A percentile compares a stretch with the other conserved stretches of the same genome.
Evolutionary conservation across 2,113 vertebrate species (phyloP).

Genomic region (Catagonus wagneri): DNA sequence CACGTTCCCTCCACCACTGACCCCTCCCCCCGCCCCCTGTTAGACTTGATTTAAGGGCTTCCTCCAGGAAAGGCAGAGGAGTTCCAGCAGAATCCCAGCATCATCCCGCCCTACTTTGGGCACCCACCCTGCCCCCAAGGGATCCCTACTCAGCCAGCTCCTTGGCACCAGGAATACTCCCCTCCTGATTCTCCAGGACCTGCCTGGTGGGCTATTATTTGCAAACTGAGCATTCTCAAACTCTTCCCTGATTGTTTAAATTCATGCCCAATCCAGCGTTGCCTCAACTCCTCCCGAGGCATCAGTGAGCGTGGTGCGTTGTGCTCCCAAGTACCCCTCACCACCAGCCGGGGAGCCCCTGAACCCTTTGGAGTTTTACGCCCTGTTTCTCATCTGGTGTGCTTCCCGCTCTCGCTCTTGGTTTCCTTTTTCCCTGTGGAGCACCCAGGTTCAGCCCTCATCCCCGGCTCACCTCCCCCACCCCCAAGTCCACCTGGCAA

Average conservation of each 20-base stretch:
- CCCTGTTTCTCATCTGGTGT: neutral
- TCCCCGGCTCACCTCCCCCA: neutral
- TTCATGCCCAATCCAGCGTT: neutral
- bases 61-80: no score
- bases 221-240: neutral
- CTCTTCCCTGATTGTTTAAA: neutral
- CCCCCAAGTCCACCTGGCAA: no score
- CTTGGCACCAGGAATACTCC: no score
- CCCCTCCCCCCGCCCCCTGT: no score
- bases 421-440: neutral
- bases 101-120: no score
- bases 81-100: no score
- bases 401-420: neutral
- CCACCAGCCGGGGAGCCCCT: neutral
- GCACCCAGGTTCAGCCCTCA: no score
- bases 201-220: neutral
- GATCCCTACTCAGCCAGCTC: no score
- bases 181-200: neutral
- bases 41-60: no score
- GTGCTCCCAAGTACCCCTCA: neutral
- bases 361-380: neutral
- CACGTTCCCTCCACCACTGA: no score
- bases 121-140: neutral
- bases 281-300: no score
- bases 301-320: no score